Conservation (phyloP, 2,113 vertebrate species). For the Xyrauchen texanus region DNA sequence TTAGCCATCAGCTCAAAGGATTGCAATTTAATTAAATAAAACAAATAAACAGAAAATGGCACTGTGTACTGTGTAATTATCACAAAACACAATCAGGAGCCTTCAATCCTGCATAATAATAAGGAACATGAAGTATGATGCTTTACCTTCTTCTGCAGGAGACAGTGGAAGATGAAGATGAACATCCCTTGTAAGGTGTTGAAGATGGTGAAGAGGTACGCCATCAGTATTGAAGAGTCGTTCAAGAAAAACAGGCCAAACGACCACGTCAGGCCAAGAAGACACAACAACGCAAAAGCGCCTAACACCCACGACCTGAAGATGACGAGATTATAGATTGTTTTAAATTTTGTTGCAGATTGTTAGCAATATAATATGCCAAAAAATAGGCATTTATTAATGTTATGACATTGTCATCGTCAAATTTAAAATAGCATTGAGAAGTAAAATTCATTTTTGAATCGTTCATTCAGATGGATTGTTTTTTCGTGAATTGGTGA, state of each 20-base stretch:
- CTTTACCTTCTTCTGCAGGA: constrained; percentile 96
- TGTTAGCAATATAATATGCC: no score
- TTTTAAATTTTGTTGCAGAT: no score
- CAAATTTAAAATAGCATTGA: no score
- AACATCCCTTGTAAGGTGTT: constrained; percentile 98
- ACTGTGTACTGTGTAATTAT: not conserved
- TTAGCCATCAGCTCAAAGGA: constrained; percentile 43
- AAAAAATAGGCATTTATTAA: no score
- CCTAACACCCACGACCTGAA: constrained; percentile 96
- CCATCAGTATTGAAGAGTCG: constrained; percentile 93
- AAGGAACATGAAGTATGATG: not conserved
- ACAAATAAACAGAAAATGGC: constrained; percentile 42
- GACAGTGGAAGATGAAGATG: constrained; percentile 99
- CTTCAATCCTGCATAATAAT: not conserved
- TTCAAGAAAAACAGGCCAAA: constrained; percentile 95
- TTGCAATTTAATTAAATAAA: constrained; percentile 47
- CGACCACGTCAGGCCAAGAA: constrained; percentile 93
- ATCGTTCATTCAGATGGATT: no score
- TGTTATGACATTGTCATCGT: no score
- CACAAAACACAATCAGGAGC: not conserved
- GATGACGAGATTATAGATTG: constrained; percentile 13
- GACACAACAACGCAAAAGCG: constrained; percentile 91
- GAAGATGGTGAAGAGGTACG: constrained; percentile 97
- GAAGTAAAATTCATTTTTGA: no score
- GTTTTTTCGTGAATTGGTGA: no score